Conservation (phyloP, 2,797 vertebrate genomes). For the Pipistrellus pygmaeus region DNA sequence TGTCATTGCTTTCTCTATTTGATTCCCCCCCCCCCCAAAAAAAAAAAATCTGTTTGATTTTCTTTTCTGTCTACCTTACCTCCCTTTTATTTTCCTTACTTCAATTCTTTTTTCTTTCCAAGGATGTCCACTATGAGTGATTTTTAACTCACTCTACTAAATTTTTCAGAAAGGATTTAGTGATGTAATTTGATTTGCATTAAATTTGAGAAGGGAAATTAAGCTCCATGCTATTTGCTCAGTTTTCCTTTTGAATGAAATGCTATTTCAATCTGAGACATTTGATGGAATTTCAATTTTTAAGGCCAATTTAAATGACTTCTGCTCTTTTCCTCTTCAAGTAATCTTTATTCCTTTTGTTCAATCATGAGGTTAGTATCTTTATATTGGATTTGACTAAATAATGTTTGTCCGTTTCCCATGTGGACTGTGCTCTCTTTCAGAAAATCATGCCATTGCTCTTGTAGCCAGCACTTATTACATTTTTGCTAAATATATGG, state of each 20-base stretch:
- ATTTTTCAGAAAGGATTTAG: neutral
- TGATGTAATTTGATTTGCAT: neutral
- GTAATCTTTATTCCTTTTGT: slow-evolving; percentile 18
- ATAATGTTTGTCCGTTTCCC: neutral
- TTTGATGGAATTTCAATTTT: slow-evolving; percentile 1
- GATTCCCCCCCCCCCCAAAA: neutral
- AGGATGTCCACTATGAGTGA: neutral
- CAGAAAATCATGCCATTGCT: neutral
- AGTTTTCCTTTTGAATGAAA: slow-evolving; percentile 48
- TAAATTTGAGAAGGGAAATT: neutral
- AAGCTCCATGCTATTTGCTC: neutral
- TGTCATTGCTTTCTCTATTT: slow-evolving; percentile 5
- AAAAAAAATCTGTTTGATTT: neutral
- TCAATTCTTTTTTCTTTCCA: slow-evolving; percentile 27
- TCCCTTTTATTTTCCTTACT: slow-evolving; percentile 26
- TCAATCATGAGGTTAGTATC: neutral
- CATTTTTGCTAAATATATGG: neutral
- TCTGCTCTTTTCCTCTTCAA: neutral
- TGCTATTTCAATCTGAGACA: neutral
- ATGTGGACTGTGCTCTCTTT: neutral
- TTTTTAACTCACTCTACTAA: slow-evolving; percentile 9
- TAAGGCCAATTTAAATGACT: neutral
- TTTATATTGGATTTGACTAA: neutral
- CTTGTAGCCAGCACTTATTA: neutral
- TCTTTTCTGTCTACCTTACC: neutral